These are phyloP conservation scores for Penelope pileata DNA, from an alignment of 2,113 vertebrate species.

Conservation along the genomic window DNA sequence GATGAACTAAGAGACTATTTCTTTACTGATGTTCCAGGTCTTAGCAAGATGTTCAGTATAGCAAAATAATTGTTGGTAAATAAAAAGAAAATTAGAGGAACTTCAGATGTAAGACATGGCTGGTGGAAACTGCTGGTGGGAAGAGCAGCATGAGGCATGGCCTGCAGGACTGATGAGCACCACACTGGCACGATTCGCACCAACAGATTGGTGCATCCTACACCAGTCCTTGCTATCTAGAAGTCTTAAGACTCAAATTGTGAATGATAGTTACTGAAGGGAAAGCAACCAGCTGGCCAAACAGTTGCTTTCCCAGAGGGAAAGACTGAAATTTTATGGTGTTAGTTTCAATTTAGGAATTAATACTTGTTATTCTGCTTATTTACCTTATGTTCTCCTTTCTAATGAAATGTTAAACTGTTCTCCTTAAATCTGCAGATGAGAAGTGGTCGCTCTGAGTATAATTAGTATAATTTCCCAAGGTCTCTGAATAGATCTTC, in stretches of 20 bases:
- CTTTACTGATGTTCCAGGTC: neutral
- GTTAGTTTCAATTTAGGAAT: neutral
- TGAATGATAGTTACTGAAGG: neutral
- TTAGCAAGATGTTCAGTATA: too few relatives aligned
- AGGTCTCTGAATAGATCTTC: neutral
- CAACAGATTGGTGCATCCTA: neutral
- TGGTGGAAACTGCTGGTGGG: neutral
- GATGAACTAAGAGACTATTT: neutral
- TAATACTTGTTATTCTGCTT: neutral
- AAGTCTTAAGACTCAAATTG: neutral
- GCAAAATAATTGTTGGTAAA: neutral
- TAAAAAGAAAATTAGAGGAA: neutral
- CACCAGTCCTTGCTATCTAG: neutral
- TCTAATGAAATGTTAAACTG: neutral
- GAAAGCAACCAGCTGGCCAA: neutral
- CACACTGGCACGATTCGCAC: accelerated
- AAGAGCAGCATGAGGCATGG: neutral
- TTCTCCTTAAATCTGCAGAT: neutral
- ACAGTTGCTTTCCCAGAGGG: neutral
- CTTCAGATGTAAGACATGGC: neutral
- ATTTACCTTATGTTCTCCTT: neutral
- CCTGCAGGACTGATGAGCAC: neutral
- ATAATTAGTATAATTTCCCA: neutral
- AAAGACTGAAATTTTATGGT: neutral
- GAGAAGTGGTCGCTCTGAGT: neutral